Conservation (phyloP, 1,140 invertebrate genomes). For the Trichonephila inaurata region DNA sequence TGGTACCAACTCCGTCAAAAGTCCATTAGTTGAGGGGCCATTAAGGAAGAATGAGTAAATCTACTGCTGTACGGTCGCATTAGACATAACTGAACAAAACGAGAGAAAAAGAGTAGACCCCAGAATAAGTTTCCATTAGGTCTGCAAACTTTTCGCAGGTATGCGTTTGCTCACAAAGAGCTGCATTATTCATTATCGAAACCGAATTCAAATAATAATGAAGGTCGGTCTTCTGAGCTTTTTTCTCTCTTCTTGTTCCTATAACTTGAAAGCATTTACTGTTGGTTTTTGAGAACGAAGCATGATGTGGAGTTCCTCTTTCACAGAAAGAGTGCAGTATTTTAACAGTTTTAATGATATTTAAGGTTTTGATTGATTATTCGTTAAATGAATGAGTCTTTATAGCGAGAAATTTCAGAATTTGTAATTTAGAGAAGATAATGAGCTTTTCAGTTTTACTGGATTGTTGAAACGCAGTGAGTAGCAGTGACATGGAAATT, state of each 20-base stretch:
- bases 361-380: not conserved
- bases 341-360: not conserved
- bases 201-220: constrained; percentile 22
- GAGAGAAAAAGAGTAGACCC: constrained; percentile 17
- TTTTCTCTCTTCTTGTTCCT: not conserved
- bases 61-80: constrained; percentile 34
- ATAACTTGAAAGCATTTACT: not conserved
- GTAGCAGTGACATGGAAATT: too few species aligned
- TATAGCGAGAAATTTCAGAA: not conserved
- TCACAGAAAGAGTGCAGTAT: not conserved
- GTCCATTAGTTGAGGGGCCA: constrained; percentile 67
- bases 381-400: not conserved
- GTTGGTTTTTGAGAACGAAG: not conserved
- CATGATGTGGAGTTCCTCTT: not conserved
- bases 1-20: constrained; percentile 69
- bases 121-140: constrained; percentile 49
- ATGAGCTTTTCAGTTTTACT: not conserved
- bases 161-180: not conserved
- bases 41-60: constrained; percentile 60
- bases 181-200: constrained; percentile 20
- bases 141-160: constrained; percentile 15
- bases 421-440: not conserved
- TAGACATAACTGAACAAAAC: constrained; percentile 60
- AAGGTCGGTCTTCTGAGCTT: not conserved
- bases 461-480: too few species aligned